A percentile compares a stretch with the other conserved stretches of the same genome.
Conservation (phyloP, 35 echinoderm and acorn worm genomes). For the Heliocidaris erythrogramma region DNA sequence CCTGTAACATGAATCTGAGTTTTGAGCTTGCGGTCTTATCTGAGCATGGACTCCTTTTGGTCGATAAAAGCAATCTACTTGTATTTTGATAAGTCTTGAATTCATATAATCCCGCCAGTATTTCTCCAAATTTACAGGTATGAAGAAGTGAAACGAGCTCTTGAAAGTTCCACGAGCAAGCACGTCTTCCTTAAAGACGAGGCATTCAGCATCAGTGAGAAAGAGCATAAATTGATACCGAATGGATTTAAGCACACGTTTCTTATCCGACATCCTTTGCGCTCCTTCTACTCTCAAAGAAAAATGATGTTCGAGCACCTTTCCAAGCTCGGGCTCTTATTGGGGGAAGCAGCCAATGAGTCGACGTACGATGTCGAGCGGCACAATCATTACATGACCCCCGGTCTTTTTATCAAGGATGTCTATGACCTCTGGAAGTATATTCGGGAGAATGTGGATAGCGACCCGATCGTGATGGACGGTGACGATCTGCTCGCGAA, state of each 20-base stretch:
- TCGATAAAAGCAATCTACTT: too few species aligned
- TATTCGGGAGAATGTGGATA: conserved; percentile 26
- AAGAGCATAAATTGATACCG: conserved; percentile 1
- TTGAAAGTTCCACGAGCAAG: background rate
- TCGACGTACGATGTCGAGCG: conserved; percentile 36
- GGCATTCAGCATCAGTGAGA: background rate
- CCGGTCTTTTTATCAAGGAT: conserved; percentile 37
- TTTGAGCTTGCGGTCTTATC: too few species aligned
- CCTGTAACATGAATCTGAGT: too few species aligned
- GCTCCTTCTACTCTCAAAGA: conserved; percentile 32
- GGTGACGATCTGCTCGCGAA: conserved; percentile 32
- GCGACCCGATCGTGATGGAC: conserved; percentile 30
- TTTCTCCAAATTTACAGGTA: background rate
- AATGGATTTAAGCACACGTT: conserved; percentile 30
- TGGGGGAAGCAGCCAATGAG: conserved; percentile 29
- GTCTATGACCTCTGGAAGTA: conserved; percentile 40
- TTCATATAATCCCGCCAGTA: too few species aligned
- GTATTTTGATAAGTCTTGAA: too few species aligned
- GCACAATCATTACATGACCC: background rate
- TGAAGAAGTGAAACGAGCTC: background rate
- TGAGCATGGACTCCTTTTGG: too few species aligned
- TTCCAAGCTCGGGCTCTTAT: conserved; percentile 20
- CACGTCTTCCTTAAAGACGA: conserved; percentile 16
- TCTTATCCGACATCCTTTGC: conserved; percentile 17
- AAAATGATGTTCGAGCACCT: conserved; percentile 23